Base-by-base conservation (phyloP, 2,113 vertebrate species). In the Paraplagusia blochii region DNA sequence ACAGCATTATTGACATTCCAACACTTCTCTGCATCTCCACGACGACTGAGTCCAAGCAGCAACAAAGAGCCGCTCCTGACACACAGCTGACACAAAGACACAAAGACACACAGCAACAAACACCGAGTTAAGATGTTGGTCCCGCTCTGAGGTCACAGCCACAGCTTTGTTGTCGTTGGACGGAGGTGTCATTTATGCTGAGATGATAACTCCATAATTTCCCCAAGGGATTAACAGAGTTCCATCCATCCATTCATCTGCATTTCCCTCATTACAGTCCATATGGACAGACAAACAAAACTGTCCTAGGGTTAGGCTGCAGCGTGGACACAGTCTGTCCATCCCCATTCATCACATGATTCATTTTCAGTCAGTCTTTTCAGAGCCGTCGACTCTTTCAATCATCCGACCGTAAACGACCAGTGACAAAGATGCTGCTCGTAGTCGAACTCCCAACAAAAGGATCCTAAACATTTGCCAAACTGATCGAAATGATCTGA, bases 141-240 rank as follows among this genome's bases (percentile, higher is more conserved):
- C 16, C 13, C 8, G 45, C 14, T 16, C 10, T 9, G 11, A 11
- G 10, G 11, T 29, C 18, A 5, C 9, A 19, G 29, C 2, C 18
- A 35, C 3, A 15, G 22, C 22, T 6, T 29, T 6, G 22, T 29
- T 9, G 40, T 36, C 0, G 3, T 33, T 33, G 7, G 9, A 33
- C 36, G 19, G 9, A 11, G 16, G 57, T 17, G 18, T 18, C 1
- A 11, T 14, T 16, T 44, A 45, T 43, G 22, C 14, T 17, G 9
- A 17, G 33, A 46, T 50, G 49, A 44, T 10, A 16, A 68, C 16
- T n/a, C n/a, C n/a, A n/a, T n/a, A n/a, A n/a, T n/a, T n/a, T n/a
- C n/a, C n/a, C 3, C 64, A n/a, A n/a, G n/a, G 48, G 42, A 52
- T 19, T 14, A 22, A 44, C 58, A 33, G 16, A n/a, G 50, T 46